A percentile compares a stretch with the other conserved stretches of the same genome.
These are phyloP conservation scores for Ectropis crepuscularia DNA, from an alignment of 2,888 invertebrate species.

Conservation along the genomic window DNA sequence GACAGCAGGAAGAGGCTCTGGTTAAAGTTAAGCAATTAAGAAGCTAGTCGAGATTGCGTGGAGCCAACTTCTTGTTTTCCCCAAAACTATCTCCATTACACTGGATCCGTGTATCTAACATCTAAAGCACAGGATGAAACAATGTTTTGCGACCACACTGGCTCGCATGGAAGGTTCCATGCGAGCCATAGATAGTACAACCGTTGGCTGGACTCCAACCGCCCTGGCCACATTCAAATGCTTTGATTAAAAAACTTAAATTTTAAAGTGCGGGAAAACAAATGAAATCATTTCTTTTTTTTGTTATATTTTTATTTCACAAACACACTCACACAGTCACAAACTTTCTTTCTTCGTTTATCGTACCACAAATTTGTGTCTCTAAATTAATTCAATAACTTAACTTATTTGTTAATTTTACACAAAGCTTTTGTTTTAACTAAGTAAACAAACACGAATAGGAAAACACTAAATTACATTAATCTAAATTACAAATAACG, in stretches of 20 bases:
- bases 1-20: conserved; percentile 67
- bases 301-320: conserved; percentile 60
- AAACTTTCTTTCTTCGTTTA: conserved; percentile 70
- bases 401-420: conserved; percentile 81
- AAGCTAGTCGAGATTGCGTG: conserved; percentile 75
- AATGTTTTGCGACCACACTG: conserved; percentile 59
- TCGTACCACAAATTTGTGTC: conserved; percentile 44
- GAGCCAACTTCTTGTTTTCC: conserved; percentile 77
- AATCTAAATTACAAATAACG: conserved; percentile 47
- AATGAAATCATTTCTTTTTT: conserved; percentile 49
- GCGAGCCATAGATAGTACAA: conserved; percentile 63
- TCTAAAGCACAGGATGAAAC: conserved; percentile 55
- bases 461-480: conserved; percentile 47
- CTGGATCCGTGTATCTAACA: conserved; percentile 62
- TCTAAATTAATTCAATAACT: conserved; percentile 24
- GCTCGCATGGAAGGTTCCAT: conserved; percentile 44
- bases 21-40: conserved; percentile 82
- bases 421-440: conserved; percentile 85
- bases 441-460: conserved; percentile 48
- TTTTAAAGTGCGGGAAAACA: conserved; percentile 6
- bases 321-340: conserved; percentile 64
- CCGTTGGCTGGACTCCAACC: conserved; percentile 71
- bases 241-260: neutral
- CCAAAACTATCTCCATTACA: conserved; percentile 82
- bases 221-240: conserved; percentile 42